Base-by-base conservation (phyloP, 1,140 invertebrate genomes). In the Acyrthosiphon pisum region DNA sequence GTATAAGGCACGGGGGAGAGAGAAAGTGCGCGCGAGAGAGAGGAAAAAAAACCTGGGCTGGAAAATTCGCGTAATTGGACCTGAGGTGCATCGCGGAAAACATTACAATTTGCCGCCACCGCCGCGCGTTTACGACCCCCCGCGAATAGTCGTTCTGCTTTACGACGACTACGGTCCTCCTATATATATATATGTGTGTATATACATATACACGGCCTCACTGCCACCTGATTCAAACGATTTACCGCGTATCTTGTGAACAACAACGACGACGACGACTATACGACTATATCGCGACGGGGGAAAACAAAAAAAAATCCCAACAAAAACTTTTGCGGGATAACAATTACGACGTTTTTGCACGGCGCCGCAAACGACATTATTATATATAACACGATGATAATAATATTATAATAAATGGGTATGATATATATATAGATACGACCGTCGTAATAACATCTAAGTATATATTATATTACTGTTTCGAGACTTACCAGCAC, bases 401-500 rank as follows among this genome's bases (percentile, higher is more conserved):
- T 41, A 83, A 41, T 83, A 41, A 23, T 41, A 83, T 22, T 81
- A 37, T 35, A 35, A 81, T 22, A 37, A 20, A 81, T 81, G 7
- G 76, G 7, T 22, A 18, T 22, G 11, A 81, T 0, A 7, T 68
- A n/a, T 35, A 83, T 37, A 83, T 41, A 83, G 20, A 53, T 53
- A 41, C 37, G 23, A 41, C 22, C 7, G 11, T 23, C 37, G 76
- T 41, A 22, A 81, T n/a, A 35, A 37, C 23, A 83, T 35, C 23
- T 56, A 53, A 9, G n/a, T 35, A 50, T 35, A 60, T 41, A 60
- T 26, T 11, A 60, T 22, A 9, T 20, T 44, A 60, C 53, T n/a
- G 22, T 90, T 90, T 90, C 23, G 37, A 84, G 9, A 90, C 96
- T 97, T 97, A 98, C 98, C 98, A 96, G 98, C 98, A 97, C 99